Evolutionary conservation across 2,888 invertebrate genomes (phyloP), one percentile per base, ranked within the genome.

Genomic region (Muschampia plurimacula): DNA sequence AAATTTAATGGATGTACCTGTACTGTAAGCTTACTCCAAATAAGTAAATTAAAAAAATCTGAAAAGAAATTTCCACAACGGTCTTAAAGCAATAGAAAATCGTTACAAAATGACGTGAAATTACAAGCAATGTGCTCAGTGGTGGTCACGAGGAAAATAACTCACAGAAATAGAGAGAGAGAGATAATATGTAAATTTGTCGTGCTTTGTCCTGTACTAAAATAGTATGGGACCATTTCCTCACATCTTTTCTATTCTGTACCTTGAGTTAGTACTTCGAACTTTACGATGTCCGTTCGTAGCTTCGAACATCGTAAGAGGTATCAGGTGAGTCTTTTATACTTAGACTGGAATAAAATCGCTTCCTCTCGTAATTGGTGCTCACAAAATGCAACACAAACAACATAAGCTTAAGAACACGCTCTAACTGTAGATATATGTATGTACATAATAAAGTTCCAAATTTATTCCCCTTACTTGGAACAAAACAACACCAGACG

Each of bases 331-430:
- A 86, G 80, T 84, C 82, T 83, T 90, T 90, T 22, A 22, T 89
- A 91, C 83, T 84, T 83, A 76, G 81, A 80, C 86, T 83, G 83
- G 84, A 86, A 90, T 88, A 89, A 90, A 89, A 88, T 86, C 83
- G 85, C 84, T 81, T 86, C 86, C 85, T 84, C 83, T 86, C 84
- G 85, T 82, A 83, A 87, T 81, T 81, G 82, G 80, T 82, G 81
- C 80, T 84, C 80, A 78, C 81, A 83, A 52, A 72, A 82, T 83
- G 85, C 86, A 88, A 63, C 46, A 32, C 84, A 84, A 85, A 84
- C 83, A 83, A 83, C 84, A 82, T 80, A 82, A 77, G 73, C 60
- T 36, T 13, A 13, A 32, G 59, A 2, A 59, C 59, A 9, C 32
- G 59, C 59, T 59, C 6, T 59, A 59, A 32, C 32, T 55, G 55